phyloP scores from a whole-genome alignment of 1,140 invertebrate genomes.

The Cyclargus thomasi region DNA sequence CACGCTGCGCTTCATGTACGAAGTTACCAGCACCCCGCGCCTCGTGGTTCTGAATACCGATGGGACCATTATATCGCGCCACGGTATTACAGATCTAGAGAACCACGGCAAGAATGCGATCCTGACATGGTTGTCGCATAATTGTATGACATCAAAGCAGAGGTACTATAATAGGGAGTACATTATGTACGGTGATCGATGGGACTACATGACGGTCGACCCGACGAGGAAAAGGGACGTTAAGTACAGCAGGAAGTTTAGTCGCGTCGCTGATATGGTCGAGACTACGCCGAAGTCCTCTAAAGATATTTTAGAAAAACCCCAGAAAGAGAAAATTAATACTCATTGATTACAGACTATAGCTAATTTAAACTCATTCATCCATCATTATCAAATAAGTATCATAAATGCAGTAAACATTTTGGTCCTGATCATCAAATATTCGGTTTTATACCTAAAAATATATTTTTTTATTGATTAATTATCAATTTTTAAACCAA shows the following conservation, averaged over 20 bases:
- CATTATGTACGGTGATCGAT: conserved; percentile 44
- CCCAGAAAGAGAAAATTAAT: not conserved
- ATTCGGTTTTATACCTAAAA: too few relatives aligned
- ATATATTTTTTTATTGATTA: too few relatives aligned
- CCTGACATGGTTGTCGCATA: conserved; percentile 45
- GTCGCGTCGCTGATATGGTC: not conserved
- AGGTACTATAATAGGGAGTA: conserved; percentile 44
- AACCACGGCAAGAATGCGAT: conserved; percentile 55
- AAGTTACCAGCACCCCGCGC: conserved; percentile 46
- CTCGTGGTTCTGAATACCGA: conserved; percentile 44
- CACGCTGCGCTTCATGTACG: conserved; percentile 47
- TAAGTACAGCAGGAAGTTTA: not conserved
- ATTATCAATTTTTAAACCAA: too few relatives aligned
- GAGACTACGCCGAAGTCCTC: not conserved
- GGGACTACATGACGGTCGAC: conserved; percentile 36
- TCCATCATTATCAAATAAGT: too few relatives aligned
- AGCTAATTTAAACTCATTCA: too few relatives aligned
- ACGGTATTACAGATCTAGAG: conserved; percentile 51
- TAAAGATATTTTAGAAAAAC: not conserved
- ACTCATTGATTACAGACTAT: too few relatives aligned
- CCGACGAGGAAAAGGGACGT: conserved; percentile 7
- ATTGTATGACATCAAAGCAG: conserved; percentile 26
- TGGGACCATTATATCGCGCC: conserved; percentile 40
- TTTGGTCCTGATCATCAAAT: too few relatives aligned
- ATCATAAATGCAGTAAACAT: too few relatives aligned